Conservation (phyloP, 1,140 invertebrate species). For the Lasaia peninsularis region DNA sequence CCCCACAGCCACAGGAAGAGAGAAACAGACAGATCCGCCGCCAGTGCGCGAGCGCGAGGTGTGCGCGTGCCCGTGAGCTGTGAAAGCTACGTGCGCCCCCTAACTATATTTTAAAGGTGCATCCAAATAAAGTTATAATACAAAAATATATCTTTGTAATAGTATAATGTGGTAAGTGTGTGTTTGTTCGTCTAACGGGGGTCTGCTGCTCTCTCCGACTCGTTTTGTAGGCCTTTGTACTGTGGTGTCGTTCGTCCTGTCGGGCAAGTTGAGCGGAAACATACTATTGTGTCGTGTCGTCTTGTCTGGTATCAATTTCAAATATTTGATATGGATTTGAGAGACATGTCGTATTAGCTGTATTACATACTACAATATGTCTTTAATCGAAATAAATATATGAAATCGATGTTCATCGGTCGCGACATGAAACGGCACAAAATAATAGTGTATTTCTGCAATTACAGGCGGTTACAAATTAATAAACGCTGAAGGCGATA, state of each 20-base stretch:
- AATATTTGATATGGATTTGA: no score
- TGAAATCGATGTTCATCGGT: no score
- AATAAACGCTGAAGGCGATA: slow-evolving; percentile 53
- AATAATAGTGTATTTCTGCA: no score
- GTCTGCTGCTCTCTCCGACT: slow-evolving; percentile 78
- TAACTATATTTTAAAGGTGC: slow-evolving; percentile 53
- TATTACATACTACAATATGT: no score
- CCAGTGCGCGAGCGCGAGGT: slow-evolving; percentile 57
- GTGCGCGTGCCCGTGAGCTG: slow-evolving; percentile 64
- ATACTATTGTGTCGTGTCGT: no score
- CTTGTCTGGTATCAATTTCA: no score
- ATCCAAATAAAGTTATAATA: slow-evolving; percentile 48
- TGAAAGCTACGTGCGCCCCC: slow-evolving; percentile 67
- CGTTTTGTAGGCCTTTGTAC: slow-evolving; percentile 75
- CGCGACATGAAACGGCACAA: no score
- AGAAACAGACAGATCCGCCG: slow-evolving; percentile 77
- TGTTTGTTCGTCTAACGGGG: slow-evolving; percentile 71
- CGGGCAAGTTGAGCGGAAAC: slow-evolving; percentile 34
- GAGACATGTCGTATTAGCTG: no score
- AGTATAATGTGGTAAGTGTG: slow-evolving; percentile 68
- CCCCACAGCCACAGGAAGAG: slow-evolving; percentile 77
- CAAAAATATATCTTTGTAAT: slow-evolving; percentile 47
- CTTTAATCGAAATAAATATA: no score
- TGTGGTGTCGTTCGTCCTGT: slow-evolving; percentile 67
- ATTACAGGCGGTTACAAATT: slow-evolving; percentile 33